These are phyloP conservation scores for Amia ocellicauda DNA, from an alignment of 2,113 vertebrate species.

Conservation along the genomic window DNA sequence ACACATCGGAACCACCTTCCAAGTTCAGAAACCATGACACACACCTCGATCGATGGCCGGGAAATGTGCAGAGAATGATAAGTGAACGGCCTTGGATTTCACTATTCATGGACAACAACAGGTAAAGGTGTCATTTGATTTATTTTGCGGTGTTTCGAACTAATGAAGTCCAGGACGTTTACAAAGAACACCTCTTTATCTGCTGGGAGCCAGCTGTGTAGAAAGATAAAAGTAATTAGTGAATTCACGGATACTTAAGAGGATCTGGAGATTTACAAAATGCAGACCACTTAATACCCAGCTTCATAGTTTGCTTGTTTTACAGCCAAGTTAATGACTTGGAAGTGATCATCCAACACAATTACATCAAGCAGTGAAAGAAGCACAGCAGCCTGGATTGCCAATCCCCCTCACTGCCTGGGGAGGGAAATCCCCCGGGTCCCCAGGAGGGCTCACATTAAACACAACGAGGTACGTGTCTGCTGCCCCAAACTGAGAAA, in stretches of 20 bases:
- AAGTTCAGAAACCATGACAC: too few relatives aligned
- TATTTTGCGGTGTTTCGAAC: too few relatives aligned
- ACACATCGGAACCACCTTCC: too few relatives aligned
- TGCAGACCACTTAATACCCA: slow-evolving; percentile 1
- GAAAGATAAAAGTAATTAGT: slow-evolving; percentile 12
- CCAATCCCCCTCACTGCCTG: slow-evolving; percentile 2
- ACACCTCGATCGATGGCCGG: too few relatives aligned
- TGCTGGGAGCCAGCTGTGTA: neutral
- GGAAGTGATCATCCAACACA: slow-evolving; percentile 11
- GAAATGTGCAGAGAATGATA: too few relatives aligned
- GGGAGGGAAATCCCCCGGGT: neutral
- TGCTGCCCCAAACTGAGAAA: slow-evolving; percentile 10
- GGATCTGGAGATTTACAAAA: slow-evolving; percentile 13
- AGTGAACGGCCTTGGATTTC: too few relatives aligned
- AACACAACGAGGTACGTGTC: neutral
- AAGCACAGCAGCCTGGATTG: neutral
- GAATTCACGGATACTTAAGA: slow-evolving; percentile 21
- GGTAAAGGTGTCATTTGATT: too few relatives aligned
- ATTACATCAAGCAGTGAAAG: neutral
- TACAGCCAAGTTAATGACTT: slow-evolving; percentile 13
- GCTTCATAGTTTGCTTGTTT: slow-evolving; percentile 1
- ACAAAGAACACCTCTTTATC: neutral
- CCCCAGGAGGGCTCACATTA: neutral
- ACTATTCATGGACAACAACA: too few relatives aligned
- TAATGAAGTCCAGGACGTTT: neutral